Conservation (phyloP, 2,113 vertebrate genomes). For the Corythornis vintsioides region DNA sequence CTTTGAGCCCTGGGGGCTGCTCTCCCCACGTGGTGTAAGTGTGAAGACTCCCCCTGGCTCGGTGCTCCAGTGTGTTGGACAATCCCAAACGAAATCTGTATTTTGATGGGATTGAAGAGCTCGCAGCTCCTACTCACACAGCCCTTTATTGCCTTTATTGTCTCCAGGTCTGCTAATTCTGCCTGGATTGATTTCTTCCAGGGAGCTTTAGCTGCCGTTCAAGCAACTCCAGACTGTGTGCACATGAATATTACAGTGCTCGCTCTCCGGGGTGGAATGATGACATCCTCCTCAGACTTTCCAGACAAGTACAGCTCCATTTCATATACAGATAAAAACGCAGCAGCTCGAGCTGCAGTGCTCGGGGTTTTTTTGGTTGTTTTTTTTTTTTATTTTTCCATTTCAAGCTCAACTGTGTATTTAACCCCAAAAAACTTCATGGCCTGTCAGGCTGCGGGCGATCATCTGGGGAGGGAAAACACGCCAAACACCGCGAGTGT, state of each 20-base stretch:
- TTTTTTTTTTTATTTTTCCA: not conserved
- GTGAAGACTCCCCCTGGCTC: rapidly evolving
- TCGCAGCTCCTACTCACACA: not conserved
- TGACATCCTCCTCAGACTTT: rapidly evolving
- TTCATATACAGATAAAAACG: not conserved
- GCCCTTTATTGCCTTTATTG: not conserved
- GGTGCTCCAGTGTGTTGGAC: not conserved
- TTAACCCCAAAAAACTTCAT: not conserved
- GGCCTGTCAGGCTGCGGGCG: not conserved
- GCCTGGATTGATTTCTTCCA: not conserved
- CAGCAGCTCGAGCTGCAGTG: not conserved
- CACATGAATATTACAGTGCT: rapidly evolving
- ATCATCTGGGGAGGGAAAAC: not conserved
- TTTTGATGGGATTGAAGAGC: not conserved
- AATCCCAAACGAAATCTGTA: not conserved
- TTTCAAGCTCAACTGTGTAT: not conserved
- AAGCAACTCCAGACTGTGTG: not conserved
- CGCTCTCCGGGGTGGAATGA: rapidly evolving
- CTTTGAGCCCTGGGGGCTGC: not conserved
- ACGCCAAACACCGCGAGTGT: rapidly evolving
- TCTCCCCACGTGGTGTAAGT: rapidly evolving
- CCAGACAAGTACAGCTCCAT: not conserved
- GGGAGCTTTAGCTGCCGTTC: not conserved
- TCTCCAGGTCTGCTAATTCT: not conserved
- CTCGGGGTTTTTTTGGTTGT: too few species aligned